Percentiles rank a stretch among this genome's conserved stretches.
These are phyloP conservation scores for Syritta pipiens DNA, from an alignment of 2,888 invertebrate species.

Conservation along the genomic window DNA sequence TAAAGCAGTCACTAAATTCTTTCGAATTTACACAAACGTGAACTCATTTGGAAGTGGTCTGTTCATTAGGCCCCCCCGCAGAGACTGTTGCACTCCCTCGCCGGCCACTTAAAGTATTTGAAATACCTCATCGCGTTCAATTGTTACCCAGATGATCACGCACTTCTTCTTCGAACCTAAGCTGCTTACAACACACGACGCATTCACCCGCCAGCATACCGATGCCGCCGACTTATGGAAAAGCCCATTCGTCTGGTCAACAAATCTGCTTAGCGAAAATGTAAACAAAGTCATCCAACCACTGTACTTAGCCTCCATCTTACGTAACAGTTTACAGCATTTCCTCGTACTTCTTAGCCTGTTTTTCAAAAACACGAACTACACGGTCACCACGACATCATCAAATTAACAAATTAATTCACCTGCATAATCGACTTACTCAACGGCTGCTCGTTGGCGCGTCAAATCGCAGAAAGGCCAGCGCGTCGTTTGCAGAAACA, in stretches of 20 bases:
- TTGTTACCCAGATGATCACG: not conserved
- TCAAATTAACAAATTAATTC: conserved; percentile 40
- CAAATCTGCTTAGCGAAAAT: not conserved
- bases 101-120: too few relatives aligned
- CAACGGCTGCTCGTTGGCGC: conserved; percentile 5
- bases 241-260: not conserved
- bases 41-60: too few relatives aligned
- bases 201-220: not conserved
- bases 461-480: not conserved
- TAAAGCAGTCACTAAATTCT: too few relatives aligned
- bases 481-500: conserved; percentile 1
- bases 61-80: too few relatives aligned
- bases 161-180: not conserved
- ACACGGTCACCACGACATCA: not conserved
- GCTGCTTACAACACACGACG: not conserved
- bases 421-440: conserved; percentile 35
- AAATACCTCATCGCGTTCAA: not conserved
- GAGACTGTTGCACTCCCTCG: too few relatives aligned
- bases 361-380: conserved; percentile 2
- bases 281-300: conserved; percentile 5
- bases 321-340: conserved; percentile 30
- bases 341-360: conserved; percentile 27
- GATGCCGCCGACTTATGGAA: not conserved
- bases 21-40: too few relatives aligned
- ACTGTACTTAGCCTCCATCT: not conserved